These are phyloP conservation scores for Lateolabrax maculatus DNA, from an alignment of 2,797 vertebrate species.

Conservation along the genomic window DNA sequence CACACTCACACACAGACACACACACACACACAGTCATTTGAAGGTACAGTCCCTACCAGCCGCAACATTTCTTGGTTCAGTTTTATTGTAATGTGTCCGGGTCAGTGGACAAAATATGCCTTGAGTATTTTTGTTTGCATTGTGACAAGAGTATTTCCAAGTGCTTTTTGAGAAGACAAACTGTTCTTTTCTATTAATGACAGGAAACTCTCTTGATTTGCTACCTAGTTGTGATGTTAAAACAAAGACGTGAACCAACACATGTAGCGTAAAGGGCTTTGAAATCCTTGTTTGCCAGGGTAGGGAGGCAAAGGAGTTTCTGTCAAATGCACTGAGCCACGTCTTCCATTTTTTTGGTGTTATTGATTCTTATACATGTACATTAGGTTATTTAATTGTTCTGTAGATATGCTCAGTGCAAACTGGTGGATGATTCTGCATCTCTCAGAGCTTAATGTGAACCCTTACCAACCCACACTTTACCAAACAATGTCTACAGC, in stretches of 20 bases:
- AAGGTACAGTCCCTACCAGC: constrained; percentile 54
- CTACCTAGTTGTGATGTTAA: constrained; percentile 14
- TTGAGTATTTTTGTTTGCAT: constrained; percentile 55
- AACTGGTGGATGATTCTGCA: constrained; percentile 47
- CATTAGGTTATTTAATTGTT: constrained; percentile 71
- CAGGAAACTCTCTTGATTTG: constrained; percentile 44
- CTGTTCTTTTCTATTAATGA: constrained; percentile 42
- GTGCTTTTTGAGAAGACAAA: constrained; percentile 60
- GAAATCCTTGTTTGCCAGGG: constrained; percentile 36
- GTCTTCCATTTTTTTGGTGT: constrained; percentile 67
- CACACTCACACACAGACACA: constrained; percentile 5
- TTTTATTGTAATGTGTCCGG: constrained; percentile 38
- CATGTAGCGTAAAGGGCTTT: constrained; percentile 65
- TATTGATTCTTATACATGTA: constrained; percentile 43
- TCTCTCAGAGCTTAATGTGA: constrained; percentile 66
- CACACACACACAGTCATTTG: constrained; percentile 31
- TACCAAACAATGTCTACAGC: constrained; percentile 64
- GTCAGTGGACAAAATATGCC: constrained; percentile 51
- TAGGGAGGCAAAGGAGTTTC: constrained; percentile 43
- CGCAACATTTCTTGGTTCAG: constrained; percentile 28
- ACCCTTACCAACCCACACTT: constrained; percentile 40
- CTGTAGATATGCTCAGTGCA: constrained; percentile 46
- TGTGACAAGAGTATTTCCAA: constrained; percentile 56
- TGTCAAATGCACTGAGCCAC: constrained; percentile 75
- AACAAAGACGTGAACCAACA: constrained; percentile 30